Conservation (phyloP, 23 tunicate species). For the Trididemnum clinides region DNA sequence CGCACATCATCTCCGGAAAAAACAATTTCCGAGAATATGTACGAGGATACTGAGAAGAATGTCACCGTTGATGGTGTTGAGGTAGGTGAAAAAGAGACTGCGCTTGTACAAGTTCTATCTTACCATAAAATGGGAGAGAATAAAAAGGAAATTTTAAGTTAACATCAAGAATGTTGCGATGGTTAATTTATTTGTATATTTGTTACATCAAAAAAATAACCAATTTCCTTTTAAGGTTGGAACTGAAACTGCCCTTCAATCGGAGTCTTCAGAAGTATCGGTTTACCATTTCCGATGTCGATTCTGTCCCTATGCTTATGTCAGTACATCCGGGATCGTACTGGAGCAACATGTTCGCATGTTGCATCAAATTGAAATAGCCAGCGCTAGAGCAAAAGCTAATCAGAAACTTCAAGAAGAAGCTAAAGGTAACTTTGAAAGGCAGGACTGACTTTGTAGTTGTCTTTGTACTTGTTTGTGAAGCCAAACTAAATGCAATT, state of each 20-base stretch:
- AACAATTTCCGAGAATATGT: too few species aligned
- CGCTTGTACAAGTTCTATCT: neutral
- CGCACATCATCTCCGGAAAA: too few species aligned
- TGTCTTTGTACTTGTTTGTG: neutral
- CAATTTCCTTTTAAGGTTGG: conserved; percentile 69
- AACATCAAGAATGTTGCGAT: neutral
- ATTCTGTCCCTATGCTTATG: conserved; percentile 78
- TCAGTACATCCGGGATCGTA: conserved; percentile 45
- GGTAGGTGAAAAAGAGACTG: neutral
- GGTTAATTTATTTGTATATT: too few species aligned
- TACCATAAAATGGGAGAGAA: neutral
- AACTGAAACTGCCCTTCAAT: conserved; percentile 37
- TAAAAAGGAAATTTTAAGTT: neutral
- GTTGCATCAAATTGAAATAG: conserved; percentile 59
- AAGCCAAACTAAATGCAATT: neutral
- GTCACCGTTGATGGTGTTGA: conserved; percentile 38
- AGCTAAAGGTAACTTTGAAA: too few species aligned
- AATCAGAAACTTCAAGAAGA: neutral
- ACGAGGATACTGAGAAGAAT: too few species aligned
- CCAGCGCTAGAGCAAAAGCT: conserved; percentile 69
- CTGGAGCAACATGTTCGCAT: conserved; percentile 75
- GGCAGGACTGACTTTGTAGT: too few species aligned
- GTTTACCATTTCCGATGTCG: conserved; percentile 71
- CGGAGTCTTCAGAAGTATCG: conserved; percentile 43
- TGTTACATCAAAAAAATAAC: too few species aligned